Percentiles rank a stretch among this genome's conserved stretches.
Conservation (phyloP, 1,140 invertebrate genomes). For the Plodia interpunctella region DNA sequence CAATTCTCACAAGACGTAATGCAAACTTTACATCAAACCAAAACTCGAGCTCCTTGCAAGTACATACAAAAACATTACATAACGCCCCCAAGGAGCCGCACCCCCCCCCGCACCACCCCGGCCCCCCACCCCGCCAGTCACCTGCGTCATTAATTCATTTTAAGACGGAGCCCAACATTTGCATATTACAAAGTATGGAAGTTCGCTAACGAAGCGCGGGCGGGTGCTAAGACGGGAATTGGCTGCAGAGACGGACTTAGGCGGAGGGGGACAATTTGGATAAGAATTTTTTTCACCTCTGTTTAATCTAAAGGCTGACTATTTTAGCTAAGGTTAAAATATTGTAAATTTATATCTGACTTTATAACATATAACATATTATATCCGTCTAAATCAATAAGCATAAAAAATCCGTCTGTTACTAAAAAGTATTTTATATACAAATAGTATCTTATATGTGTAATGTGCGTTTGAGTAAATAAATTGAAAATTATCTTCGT, state of each 20-base stretch:
- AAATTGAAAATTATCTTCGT: too few species aligned
- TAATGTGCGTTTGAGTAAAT: too few species aligned
- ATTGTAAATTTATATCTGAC: too few species aligned
- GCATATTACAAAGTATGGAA: slow-evolving; percentile 77
- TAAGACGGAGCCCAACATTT: slow-evolving; percentile 72
- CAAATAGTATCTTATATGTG: too few species aligned
- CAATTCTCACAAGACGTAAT: neutral
- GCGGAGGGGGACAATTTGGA: slow-evolving; percentile 31
- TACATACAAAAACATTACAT: slow-evolving; percentile 6
- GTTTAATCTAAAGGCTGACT: too few species aligned
- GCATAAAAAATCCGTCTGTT: too few species aligned
- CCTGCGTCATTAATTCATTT: slow-evolving; percentile 76
- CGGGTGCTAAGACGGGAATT: slow-evolving; percentile 25
- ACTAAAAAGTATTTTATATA: too few species aligned
- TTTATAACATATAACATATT: too few species aligned
- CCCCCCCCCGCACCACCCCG: neutral
- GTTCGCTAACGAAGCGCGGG: slow-evolving; percentile 67
- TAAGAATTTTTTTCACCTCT: neutral
- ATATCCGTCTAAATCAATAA: too few species aligned
- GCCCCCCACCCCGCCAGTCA: slow-evolving; percentile 33
- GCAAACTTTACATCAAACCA: neutral
- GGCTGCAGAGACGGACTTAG: slow-evolving; percentile 16
- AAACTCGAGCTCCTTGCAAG: neutral
- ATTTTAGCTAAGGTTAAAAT: too few species aligned
- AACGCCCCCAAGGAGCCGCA: neutral